These are phyloP conservation scores for Litoditis marina DNA, from an alignment of 2,888 invertebrate species.

Conservation along the genomic window DNA sequence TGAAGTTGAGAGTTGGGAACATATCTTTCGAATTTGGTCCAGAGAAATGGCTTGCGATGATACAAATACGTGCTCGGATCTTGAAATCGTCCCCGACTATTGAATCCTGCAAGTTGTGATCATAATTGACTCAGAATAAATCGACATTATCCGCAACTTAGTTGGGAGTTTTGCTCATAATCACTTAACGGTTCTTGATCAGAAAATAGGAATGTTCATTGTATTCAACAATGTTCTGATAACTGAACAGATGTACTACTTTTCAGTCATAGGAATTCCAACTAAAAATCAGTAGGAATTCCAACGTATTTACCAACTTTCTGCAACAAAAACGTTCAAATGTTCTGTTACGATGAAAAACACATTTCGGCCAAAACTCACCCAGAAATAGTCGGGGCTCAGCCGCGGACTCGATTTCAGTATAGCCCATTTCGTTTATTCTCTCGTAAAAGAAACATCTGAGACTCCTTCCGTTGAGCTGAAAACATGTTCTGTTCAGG, in stretches of 20 bases:
- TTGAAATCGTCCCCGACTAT: constrained; percentile 33
- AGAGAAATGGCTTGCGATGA: constrained; percentile 28
- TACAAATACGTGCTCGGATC: constrained; percentile 22
- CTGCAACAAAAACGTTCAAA: too few relatives aligned
- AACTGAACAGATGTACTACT: too few relatives aligned
- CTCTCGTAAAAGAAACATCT: constrained; percentile 35
- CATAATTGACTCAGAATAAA: background rate
- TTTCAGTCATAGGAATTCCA: too few relatives aligned
- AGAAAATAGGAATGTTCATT: too few relatives aligned
- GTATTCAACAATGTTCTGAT: too few relatives aligned
- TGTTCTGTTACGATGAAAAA: background rate
- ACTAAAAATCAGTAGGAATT: too few relatives aligned
- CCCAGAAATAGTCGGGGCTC: constrained; percentile 28
- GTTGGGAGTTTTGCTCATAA: too few relatives aligned
- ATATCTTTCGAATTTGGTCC: constrained; percentile 36
- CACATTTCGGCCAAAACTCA: background rate
- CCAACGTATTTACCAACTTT: too few relatives aligned
- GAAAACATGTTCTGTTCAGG: constrained; percentile 9
- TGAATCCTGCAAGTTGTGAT: constrained; percentile 28
- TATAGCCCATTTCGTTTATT: constrained; percentile 30
- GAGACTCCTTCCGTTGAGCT: constrained; percentile 23
- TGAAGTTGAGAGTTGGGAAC: constrained; percentile 22
- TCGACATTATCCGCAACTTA: too few relatives aligned
- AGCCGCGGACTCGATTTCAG: constrained; percentile 28
- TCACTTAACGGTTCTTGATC: too few relatives aligned